These are phyloP conservation scores for Hoplias malabaricus DNA, from an alignment of 2,113 vertebrate species.

Conservation along the genomic window DNA sequence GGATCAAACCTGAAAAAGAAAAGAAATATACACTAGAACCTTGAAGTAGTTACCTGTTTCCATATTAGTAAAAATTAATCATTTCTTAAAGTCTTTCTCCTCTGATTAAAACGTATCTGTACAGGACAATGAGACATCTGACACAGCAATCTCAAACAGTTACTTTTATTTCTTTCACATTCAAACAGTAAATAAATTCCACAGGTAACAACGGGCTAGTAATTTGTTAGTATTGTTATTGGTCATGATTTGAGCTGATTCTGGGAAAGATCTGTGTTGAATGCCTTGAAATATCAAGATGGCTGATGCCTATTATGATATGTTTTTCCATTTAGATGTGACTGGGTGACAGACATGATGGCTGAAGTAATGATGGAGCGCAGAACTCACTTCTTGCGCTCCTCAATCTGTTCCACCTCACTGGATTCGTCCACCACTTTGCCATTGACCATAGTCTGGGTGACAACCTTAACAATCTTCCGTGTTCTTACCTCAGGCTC, in stretches of 20 bases:
- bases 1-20: conserved; percentile 29
- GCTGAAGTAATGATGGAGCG: not conserved
- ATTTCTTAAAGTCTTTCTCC: not conserved
- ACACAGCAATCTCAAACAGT: conserved; percentile 18
- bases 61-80: not conserved
- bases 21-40: not conserved
- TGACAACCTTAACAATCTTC: conserved; percentile 80
- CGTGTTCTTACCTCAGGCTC: conserved; percentile 75
- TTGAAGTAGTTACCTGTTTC: not conserved
- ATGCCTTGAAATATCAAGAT: too few species aligned
- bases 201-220: not conserved
- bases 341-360: not conserved
- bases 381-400: conserved; percentile 70
- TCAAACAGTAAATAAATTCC: conserved; percentile 12
- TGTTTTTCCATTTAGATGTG: not conserved
- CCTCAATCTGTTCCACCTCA: conserved; percentile 76
- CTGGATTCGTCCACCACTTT: conserved; percentile 79
- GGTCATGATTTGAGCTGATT: not conserved
- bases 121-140: not conserved
- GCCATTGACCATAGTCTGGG: conserved; percentile 79
- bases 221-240: not conserved
- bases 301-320: not conserved
- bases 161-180: conserved; percentile 14
- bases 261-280: too few species aligned
- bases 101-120: not conserved